A percentile compares a stretch with the other conserved stretches of the same genome.
Evolutionary conservation across 2,113 vertebrate species (phyloP).

Genomic region (Microtus oregoni): DNA sequence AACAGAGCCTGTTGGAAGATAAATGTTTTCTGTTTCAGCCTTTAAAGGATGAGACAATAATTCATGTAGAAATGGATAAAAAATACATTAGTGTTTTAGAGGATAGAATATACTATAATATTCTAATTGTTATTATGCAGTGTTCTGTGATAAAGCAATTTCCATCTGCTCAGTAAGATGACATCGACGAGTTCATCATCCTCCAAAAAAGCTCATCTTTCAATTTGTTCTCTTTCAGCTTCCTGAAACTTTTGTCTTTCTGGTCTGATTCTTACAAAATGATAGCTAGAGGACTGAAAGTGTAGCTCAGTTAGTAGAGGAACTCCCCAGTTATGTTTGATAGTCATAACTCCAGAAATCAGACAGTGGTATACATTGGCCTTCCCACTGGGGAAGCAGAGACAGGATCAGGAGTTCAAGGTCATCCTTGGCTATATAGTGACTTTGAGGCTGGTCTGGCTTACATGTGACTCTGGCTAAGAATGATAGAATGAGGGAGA

Average conservation of each 20-base stretch:
- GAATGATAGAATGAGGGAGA: neutral
- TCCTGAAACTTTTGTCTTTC: conserved; percentile 1
- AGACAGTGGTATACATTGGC: neutral
- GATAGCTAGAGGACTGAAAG: neutral
- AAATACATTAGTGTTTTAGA: neutral
- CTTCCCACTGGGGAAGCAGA: neutral
- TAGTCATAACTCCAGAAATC: neutral
- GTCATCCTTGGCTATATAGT: neutral
- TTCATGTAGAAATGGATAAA: conserved; percentile 33
- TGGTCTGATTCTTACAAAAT: conserved; percentile 25
- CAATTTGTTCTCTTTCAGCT: neutral
- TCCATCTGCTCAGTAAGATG: neutral
- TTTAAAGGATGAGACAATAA: conserved; percentile 8
- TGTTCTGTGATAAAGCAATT: neutral
- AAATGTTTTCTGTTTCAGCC: conserved; percentile 17
- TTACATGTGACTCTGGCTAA: neutral
- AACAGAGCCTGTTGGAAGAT: neutral
- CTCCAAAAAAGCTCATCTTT: neutral
- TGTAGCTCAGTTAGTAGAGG: neutral
- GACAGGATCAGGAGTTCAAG: neutral
- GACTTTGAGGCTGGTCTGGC: neutral
- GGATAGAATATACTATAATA: neutral
- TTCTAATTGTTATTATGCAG: conserved; percentile 13
- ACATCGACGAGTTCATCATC: neutral
- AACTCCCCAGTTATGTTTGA: too few species aligned